Evolutionary conservation across 2,888 invertebrate genomes (phyloP).

Genomic region (Harpalus rubripes): DNA sequence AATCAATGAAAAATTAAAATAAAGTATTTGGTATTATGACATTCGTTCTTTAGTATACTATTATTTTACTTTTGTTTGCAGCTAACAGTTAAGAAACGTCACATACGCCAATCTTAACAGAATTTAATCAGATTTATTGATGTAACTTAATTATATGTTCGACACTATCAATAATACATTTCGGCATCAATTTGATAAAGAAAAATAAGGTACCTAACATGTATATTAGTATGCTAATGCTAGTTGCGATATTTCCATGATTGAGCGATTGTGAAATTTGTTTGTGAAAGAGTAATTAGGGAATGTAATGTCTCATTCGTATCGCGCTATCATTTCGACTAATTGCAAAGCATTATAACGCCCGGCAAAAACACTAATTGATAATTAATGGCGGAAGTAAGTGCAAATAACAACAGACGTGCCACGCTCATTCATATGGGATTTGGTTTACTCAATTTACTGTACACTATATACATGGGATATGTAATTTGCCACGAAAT

Average conservation of each 20-base stretch:
- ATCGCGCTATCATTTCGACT: constrained; percentile 24
- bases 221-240: too few species aligned
- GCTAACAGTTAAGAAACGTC: too few species aligned
- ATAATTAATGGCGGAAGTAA: constrained; percentile 34
- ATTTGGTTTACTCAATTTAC: background rate
- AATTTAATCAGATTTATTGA: too few species aligned
- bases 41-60: too few species aligned
- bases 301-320: constrained; percentile 25
- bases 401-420: constrained; percentile 44
- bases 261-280: constrained; percentile 17
- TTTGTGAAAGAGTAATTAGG: constrained; percentile 41
- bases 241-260: background rate
- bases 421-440: background rate
- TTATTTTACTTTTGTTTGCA: too few species aligned
- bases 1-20: too few species aligned
- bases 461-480: background rate
- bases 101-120: too few species aligned
- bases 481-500: background rate
- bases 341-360: constrained; percentile 43
- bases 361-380: constrained; percentile 37
- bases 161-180: too few species aligned
- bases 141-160: too few species aligned
- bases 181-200: too few species aligned
- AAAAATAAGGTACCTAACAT: too few species aligned
- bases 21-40: too few species aligned